phyloP scores from a whole-genome alignment of 2,888 invertebrate genomes.

The Dryadula phaetusa region DNA sequence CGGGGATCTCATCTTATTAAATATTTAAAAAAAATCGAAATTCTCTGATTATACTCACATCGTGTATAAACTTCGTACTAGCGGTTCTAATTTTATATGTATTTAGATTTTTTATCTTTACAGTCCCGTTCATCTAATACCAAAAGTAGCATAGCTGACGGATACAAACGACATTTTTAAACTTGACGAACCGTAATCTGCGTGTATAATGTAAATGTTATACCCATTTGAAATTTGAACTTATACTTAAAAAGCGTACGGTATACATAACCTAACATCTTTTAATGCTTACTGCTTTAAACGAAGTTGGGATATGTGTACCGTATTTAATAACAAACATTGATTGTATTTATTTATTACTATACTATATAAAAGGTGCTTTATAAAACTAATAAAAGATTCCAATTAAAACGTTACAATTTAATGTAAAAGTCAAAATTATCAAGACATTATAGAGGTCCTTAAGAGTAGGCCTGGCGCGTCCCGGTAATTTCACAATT shows the following conservation, averaged over 20 bases:
- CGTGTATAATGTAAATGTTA: constrained; percentile 5
- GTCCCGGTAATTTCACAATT: constrained; percentile 78
- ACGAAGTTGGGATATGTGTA: too few species aligned
- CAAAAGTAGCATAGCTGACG: constrained; percentile 6
- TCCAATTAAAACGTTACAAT: constrained; percentile 17
- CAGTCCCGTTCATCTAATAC: neutral
- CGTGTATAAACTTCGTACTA: neutral
- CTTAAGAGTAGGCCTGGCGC: constrained; percentile 54
- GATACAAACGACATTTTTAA: constrained; percentile 1
- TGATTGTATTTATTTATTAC: neutral
- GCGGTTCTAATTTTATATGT: neutral
- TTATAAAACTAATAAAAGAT: neutral
- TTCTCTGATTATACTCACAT: neutral
- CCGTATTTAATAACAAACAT: neutral
- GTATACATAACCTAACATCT: neutral
- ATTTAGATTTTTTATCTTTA: neutral
- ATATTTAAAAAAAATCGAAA: neutral
- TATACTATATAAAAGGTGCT: neutral
- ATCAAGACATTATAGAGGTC: constrained; percentile 48
- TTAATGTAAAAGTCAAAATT: constrained; percentile 34
- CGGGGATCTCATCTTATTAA: neutral
- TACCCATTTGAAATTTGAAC: constrained; percentile 12
- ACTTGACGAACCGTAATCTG: constrained; percentile 1
- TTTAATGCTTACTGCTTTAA: too few species aligned
- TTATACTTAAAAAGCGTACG: neutral